phyloP scores from a whole-genome alignment of 2,113 vertebrate species.

The Gadus macrocephalus region DNA sequence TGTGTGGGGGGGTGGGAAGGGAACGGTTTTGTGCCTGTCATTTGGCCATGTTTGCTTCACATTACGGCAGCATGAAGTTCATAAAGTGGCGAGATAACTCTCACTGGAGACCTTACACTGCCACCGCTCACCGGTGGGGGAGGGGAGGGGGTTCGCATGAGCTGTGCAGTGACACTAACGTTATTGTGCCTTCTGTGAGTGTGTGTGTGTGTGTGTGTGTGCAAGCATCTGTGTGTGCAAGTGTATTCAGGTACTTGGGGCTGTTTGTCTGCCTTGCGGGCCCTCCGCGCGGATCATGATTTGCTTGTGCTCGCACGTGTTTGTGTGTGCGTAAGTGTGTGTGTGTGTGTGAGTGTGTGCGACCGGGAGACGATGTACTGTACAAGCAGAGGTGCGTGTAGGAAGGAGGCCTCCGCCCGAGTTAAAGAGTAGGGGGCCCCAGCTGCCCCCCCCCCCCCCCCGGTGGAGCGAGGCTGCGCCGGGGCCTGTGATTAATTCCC shows the following conservation, averaged over 20 bases:
- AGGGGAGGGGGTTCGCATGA: not conserved
- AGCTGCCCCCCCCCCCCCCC: conserved; percentile 27
- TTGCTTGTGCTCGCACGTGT: not conserved
- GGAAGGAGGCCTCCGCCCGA: no score
- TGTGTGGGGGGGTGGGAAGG: conserved; percentile 6
- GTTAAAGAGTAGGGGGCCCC: conserved; percentile 26
- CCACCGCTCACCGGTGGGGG: conserved; percentile 51
- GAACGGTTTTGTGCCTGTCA: conserved; percentile 30
- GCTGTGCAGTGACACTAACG: conserved; percentile 38
- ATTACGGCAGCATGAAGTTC: conserved; percentile 42
- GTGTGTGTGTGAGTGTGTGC: not conserved
- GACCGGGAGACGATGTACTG: not conserved
- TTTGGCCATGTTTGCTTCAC: conserved; percentile 43
- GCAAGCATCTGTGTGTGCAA: not conserved
- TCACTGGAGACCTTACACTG: conserved; percentile 43
- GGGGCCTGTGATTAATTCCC: conserved; percentile 48
- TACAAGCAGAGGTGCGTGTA: not conserved
- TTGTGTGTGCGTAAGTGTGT: not conserved
- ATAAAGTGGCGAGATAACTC: conserved; percentile 51
- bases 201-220: no score
- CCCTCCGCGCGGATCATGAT: not conserved
- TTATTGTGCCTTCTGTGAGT: not conserved
- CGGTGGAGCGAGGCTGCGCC: not conserved
- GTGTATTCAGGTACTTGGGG: not conserved
- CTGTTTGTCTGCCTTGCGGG: conserved; percentile 5